Evolutionary conservation across 1,140 invertebrate species (phyloP), one percentile per base, ranked within the genome.

Genomic region (Agraylea sexmaculata): DNA sequence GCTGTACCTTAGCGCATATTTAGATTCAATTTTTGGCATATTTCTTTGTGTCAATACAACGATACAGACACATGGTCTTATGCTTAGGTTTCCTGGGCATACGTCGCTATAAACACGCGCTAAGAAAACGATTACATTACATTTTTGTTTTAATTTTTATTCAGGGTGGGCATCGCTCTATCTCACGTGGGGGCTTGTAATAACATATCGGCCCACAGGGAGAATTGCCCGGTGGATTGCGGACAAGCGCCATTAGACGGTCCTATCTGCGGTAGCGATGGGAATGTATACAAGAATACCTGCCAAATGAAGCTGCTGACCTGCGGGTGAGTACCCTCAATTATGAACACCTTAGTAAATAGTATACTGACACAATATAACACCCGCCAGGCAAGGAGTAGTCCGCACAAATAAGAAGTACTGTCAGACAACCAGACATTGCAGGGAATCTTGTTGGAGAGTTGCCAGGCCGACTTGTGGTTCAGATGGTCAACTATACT

Each of bases 251-350:
- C 84, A 0, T 68, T 80, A 31, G 86, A 89, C 53, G 86, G 87
- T 12, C 87, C 87, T 0, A 79, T 94, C 47, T 96, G 91, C 56
- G 90, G 84, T 7, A 87, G 79, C 37, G 85, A 96, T 57, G 87
- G 89, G 19, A 88, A 88, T 52, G 88, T 92, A 0, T 95, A 95
- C 68, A 83, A 82, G 52, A 93, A 82, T 41, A 89, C 87, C 4
- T 96, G 92, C 57, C 81, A 90, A 50, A 89, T 95, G 84, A 88
- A 87, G 55, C 69, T 85, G 34, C 66, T 84, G 3, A 92, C 87
- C 29, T 92, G 88, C 62, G 84, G 86, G 80, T 87, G 69, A 69
- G 68, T 56, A n/a, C 2, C 19, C 12, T n/a, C n/a, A n/a, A n/a
- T n/a, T n/a, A n/a, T n/a, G n/a, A n/a, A n/a, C n/a, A n/a, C n/a